phyloP scores from a whole-genome alignment of 1,140 invertebrate genomes.

The Bacillus rossius region DNA sequence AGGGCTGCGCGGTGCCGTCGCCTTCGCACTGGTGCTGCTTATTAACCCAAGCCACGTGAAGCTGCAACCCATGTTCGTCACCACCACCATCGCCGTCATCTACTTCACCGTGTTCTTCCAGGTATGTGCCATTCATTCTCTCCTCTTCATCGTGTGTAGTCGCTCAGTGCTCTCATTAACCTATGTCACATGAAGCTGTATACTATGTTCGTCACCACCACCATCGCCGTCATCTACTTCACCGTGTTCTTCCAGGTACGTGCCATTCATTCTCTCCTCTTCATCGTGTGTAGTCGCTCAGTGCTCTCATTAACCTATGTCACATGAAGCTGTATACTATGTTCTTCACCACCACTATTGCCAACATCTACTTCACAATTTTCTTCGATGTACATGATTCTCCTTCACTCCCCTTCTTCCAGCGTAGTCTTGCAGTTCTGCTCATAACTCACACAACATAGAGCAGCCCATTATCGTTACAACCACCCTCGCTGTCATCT shows the following conservation, averaged over 20 bases:
- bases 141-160: no score
- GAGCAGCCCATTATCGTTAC: slow-evolving; percentile 86
- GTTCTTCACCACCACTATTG: slow-evolving; percentile 96
- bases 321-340: slow-evolving; percentile 79
- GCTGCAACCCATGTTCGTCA: slow-evolving; percentile 89
- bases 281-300: no score
- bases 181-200: slow-evolving; percentile 69
- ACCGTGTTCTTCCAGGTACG: slow-evolving; percentile 87
- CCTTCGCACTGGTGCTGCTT: slow-evolving; percentile 92
- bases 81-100: slow-evolving; percentile 95
- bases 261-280: no score
- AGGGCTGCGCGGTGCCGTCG: slow-evolving; percentile 95
- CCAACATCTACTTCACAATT: slow-evolving; percentile 98
- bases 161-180: no score
- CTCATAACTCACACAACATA: slow-evolving; percentile 77
- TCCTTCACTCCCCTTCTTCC: no score
- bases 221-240: slow-evolving; percentile 97
- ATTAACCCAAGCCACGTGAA: slow-evolving; percentile 75
- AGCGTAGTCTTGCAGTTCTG: no score
- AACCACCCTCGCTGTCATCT: slow-evolving; percentile 95
- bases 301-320: slow-evolving; percentile 78
- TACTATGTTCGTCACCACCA: slow-evolving; percentile 95
- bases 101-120: slow-evolving; percentile 98
- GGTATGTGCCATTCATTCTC: slow-evolving; percentile 43
- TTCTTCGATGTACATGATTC: slow-evolving; percentile 68